phyloP scores from a whole-genome alignment of 2,113 vertebrate species.

The Burhinus bistriatus region DNA sequence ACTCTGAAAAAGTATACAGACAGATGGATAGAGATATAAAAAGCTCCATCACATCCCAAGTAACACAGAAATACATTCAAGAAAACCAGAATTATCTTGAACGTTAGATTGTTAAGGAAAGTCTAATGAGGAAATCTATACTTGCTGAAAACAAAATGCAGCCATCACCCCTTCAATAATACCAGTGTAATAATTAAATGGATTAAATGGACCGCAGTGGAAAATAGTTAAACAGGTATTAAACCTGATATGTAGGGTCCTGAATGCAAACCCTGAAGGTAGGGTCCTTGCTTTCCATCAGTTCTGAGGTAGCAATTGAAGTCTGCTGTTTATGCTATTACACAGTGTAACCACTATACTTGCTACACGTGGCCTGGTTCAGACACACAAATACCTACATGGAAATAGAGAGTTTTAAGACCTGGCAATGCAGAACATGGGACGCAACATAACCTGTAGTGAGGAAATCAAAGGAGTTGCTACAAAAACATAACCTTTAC shows the following conservation, averaged over 20 bases:
- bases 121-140: not conserved
- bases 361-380: not conserved
- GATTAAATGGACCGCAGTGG: not conserved
- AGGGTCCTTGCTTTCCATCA: not conserved
- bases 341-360: not conserved
- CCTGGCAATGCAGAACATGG: not conserved
- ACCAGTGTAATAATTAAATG: not conserved
- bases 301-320: not conserved
- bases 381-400: not conserved
- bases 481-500: not conserved
- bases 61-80: not conserved
- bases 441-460: not conserved
- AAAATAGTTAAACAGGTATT: not conserved
- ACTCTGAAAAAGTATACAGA: not conserved
- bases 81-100: not conserved
- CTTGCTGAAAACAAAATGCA: not conserved
- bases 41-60: not conserved
- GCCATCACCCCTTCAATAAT: not conserved
- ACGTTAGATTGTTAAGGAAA: not conserved
- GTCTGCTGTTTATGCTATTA: not conserved
- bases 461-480: not conserved
- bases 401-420: not conserved
- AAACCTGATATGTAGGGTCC: not conserved
- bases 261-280: not conserved
- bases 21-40: not conserved